phyloP scores from a whole-genome alignment of 2,888 invertebrate genomes.

The Pedicia rivosa region DNA sequence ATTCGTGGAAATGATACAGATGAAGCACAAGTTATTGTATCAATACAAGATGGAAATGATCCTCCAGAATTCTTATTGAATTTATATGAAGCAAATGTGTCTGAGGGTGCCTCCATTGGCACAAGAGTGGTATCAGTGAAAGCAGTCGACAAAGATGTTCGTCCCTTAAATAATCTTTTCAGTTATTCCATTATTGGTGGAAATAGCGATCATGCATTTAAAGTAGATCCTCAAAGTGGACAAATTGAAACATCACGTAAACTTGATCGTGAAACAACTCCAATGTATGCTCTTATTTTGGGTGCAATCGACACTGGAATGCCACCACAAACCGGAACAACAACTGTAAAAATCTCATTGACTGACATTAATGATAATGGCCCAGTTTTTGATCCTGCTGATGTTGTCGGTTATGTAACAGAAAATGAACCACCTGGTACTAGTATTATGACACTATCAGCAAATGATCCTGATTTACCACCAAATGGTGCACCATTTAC shows the following conservation, averaged over 20 bases:
- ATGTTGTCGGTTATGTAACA: slow-evolving; percentile 57
- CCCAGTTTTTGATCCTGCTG: slow-evolving; percentile 59
- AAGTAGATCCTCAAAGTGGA: slow-evolving; percentile 74
- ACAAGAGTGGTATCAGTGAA: slow-evolving; percentile 60
- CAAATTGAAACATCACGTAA: slow-evolving; percentile 59
- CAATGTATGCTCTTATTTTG: slow-evolving; percentile 57
- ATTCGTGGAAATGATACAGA: slow-evolving; percentile 91
- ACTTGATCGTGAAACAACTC: slow-evolving; percentile 67
- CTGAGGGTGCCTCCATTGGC: slow-evolving; percentile 63
- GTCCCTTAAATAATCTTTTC: slow-evolving; percentile 82
- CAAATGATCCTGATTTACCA: slow-evolving; percentile 76
- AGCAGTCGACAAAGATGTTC: slow-evolving; percentile 82
- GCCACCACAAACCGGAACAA: slow-evolving; percentile 85
- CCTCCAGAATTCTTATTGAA: slow-evolving; percentile 80
- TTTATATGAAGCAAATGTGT: slow-evolving; percentile 60
- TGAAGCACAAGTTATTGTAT: slow-evolving; percentile 84
- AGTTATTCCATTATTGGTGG: slow-evolving; percentile 79
- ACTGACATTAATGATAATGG: slow-evolving; percentile 89
- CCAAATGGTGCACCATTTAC: slow-evolving; percentile 85
- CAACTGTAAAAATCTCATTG: slow-evolving; percentile 62
- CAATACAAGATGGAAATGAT: slow-evolving; percentile 91
- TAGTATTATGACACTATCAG: slow-evolving; percentile 67
- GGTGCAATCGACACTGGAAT: slow-evolving; percentile 80
- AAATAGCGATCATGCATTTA: slow-evolving; percentile 68
- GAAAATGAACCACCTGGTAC: slow-evolving; percentile 80